Evolutionary conservation across 2,797 vertebrate species (phyloP), one percentile per base, ranked within the genome.

Genomic region (Dallia pectoralis): DNA sequence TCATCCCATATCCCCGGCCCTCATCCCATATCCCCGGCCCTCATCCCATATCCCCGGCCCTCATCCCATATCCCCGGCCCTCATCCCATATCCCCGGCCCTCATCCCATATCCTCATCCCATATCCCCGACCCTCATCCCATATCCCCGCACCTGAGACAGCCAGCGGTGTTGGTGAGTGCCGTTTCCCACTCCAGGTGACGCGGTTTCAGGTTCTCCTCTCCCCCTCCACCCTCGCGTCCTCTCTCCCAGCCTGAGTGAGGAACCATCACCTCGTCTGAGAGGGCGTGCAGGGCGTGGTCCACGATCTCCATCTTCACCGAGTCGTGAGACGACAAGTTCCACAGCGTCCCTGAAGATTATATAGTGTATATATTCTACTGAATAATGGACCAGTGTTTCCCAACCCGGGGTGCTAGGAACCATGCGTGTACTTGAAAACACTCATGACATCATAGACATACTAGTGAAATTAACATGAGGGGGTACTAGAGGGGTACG

Each of bases 301-400:
- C 97, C 87, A 99, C 97, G 0, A 99, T 97, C 88, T 97, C 97
- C 97, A 98, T 99, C 88, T 98, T 98, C 81, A 98, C 95, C 0
- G 96, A 96, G 86, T 99, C 97, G 0, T 98, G 95, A 0, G 97
- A 99, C 0, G 97, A 99, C 75, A 99, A 88, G 87, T 99, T 99
- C 97, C 97, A 99, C 75, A 98, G 90, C 0, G 97, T 99, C 62
- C 96, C 97, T 97, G 81, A 9, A 29, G 16, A 33, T 15, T 4
- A 61, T 22, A 61, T 11, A 66, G 64, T 2, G 32, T 33, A 36
- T 19, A n/a, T 51, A 25, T 18, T 40, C 14, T 8, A 61, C 18
- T 7, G n/a, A 27, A 4, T 27, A 36, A 36, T 36, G 7, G 33
- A 36, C 3, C 33, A 3, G 33, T 36, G n/a, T n/a, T n/a, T n/a